Evolutionary conservation across 2,888 invertebrate species (phyloP), one percentile per base, ranked within the genome.

Genomic region (Cactoblastis cactorum): DNA sequence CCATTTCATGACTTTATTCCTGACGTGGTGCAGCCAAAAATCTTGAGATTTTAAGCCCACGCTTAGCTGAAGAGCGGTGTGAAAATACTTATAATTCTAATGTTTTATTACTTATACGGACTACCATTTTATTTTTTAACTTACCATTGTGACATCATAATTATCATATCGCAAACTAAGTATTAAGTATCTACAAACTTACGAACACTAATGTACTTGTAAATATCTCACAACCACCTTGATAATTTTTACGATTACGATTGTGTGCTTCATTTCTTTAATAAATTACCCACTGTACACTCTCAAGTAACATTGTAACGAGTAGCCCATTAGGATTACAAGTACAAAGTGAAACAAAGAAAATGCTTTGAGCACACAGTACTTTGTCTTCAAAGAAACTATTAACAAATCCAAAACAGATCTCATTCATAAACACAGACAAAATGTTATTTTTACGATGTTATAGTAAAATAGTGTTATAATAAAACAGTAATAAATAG

Each of bases 401-500:
- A 17, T 17, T 17, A 17, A 17, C 17, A 37, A 37, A 14, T 14
- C 14, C 3, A 43, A 28, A 43, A 43, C 43, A 43, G 43, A 32
- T 11, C 15, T 17, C 43, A 28, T 43, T 43, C 28, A 43, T 43
- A 43, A 43, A 43, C 43, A 43, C 28, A 28, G 43, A 28, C 28
- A 28, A 14, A 24, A 43, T 22, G 12, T 24, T 22, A 18, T 14
- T 43, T 43, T 43, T 43, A 43, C 28, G 43, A 28, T 15, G 24
- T 43, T 24, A 6, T 12, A 28, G 28, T n/a, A n/a, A 15, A 28
- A 22, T 14, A 6, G 12, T 15, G 15, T n/a, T n/a, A 22, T 22
- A 22, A 22, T 4, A 6, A 4, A 22, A 22, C 3, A 22, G 6
- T 4, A 22, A 22, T 22, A 22, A 22, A 22, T 4, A 22, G 22